phyloP scores from a whole-genome alignment of 2,888 invertebrate species.

The Agrotis segetum region DNA sequence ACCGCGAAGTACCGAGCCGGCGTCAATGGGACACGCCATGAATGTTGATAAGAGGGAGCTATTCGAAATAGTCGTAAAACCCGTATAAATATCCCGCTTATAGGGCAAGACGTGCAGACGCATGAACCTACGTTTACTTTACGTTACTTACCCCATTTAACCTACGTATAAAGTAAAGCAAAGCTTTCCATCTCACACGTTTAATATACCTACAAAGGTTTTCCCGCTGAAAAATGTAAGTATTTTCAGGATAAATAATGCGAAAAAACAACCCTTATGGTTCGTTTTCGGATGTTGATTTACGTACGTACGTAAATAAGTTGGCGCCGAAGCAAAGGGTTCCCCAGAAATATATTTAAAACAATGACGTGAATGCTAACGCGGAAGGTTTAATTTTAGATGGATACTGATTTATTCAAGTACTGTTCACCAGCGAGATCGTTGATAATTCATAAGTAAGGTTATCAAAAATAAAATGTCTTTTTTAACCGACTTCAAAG shows the following conservation, averaged over 20 bases:
- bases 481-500: too few species aligned
- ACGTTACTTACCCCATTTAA: constrained; percentile 43
- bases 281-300: constrained; percentile 45
- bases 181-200: constrained; percentile 29
- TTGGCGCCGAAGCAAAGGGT: constrained; percentile 12
- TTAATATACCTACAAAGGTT: constrained; percentile 47
- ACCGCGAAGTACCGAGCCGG: constrained; percentile 32
- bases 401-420: constrained; percentile 44
- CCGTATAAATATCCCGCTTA: constrained; percentile 69
- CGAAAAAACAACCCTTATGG: constrained; percentile 38
- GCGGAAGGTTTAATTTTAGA: constrained; percentile 49
- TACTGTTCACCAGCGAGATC: constrained; percentile 34
- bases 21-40: constrained; percentile 65
- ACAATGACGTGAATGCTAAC: constrained; percentile 41
- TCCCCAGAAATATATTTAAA: constrained; percentile 46
- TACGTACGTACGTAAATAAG: constrained; percentile 46
- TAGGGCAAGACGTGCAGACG: constrained; percentile 49
- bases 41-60: constrained; percentile 61
- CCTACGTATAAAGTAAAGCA: constrained; percentile 34
- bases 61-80: constrained; percentile 69
- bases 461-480: too few species aligned
- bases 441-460: background rate
- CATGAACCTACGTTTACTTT: constrained; percentile 46
- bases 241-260: constrained; percentile 48
- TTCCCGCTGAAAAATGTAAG: constrained; percentile 42